Evolutionary conservation across 2,113 vertebrate species (phyloP), one percentile per base, ranked within the genome.

Genomic region (Leiothrix lutea): DNA sequence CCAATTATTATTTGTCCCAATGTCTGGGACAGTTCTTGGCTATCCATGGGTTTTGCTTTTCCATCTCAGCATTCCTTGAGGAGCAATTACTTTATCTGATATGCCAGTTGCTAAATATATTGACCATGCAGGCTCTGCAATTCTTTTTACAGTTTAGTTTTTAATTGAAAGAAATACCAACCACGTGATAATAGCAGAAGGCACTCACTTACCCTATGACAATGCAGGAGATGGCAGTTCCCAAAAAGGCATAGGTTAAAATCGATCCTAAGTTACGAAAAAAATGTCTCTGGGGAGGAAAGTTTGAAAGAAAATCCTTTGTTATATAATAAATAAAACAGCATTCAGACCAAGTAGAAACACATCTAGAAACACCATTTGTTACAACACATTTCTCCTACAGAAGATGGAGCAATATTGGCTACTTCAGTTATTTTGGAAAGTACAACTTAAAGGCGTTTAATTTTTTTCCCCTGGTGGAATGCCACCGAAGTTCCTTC

Each of bases 251-350:
- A 2, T 98, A 99, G 26, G 98, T 98, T 95, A 99, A 91, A 96
- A 99, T 97, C 5, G 98, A 98, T 96, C 98, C 99, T 50, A 99
- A 91, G 89, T 99, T 99, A 65, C 96, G 95, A 91, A 98, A 98
- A 91, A 99, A 98, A 94, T 98, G 98, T 95, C 97, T 98, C 99
- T 99, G 94, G 26, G 72, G 72, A 97, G 47, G n/a, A 94, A 96
- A 95, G 72, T 94, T 87, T 40, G 47, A 25, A 57, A 83, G 50
- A 61, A 67, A 74, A 10, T 38, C 6, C 7, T 79, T 73, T 79
- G 31, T 91, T 77, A 83, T 48, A 48, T 0, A 33, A 14, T 44
- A 33, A 93, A 44, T 61, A 28, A 44, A 66, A 80, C 45, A 69
- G 20, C 26, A 40, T 36, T 81, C 67, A 91, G 42, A 74, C 11